phyloP scores from a whole-genome alignment of 37 sponge, comb jelly and placozoan genomes.

The Lycopodina hypogea region DNA sequence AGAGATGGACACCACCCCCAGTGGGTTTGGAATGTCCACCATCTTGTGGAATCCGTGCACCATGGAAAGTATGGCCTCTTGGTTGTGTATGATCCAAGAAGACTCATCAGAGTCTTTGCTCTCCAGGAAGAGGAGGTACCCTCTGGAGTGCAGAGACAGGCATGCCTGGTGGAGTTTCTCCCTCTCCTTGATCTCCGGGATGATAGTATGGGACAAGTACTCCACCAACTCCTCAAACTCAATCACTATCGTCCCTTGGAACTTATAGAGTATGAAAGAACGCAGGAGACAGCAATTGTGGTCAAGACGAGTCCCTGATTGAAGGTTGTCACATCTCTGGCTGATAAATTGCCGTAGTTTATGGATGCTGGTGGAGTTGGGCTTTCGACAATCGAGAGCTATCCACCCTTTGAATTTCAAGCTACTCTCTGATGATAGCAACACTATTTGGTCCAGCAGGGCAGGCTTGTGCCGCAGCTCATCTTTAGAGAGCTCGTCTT shows the following conservation, averaged over 20 bases:
- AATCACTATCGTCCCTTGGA: slow-evolving; percentile 11
- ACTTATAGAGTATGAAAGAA: slow-evolving; percentile 25
- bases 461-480: slow-evolving; percentile 10
- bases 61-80: slow-evolving; percentile 19
- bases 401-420: slow-evolving; percentile 6
- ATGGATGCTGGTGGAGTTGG: slow-evolving; percentile 4
- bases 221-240: slow-evolving; percentile 1
- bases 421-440: neutral
- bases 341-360: slow-evolving; percentile 19
- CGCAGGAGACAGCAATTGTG: slow-evolving; percentile 12
- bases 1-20: slow-evolving; percentile 20
- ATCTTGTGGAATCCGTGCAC: slow-evolving; percentile 22
- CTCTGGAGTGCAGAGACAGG: slow-evolving; percentile 19
- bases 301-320: neutral
- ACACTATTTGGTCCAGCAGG: slow-evolving; percentile 7
- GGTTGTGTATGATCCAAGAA: slow-evolving; percentile 22
- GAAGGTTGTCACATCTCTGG: slow-evolving; percentile 11
- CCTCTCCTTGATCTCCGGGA: slow-evolving; percentile 2
- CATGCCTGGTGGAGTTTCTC: slow-evolving; percentile 5
- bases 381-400: slow-evolving; percentile 15
- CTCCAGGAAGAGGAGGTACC: slow-evolving; percentile 11
- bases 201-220: slow-evolving; percentile 18
- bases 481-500: slow-evolving; percentile 27
- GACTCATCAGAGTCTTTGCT: neutral
- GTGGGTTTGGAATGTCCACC: slow-evolving; percentile 1